Base-by-base conservation (phyloP, 2,113 vertebrate species). In the Romanogobio albipinnatus region DNA sequence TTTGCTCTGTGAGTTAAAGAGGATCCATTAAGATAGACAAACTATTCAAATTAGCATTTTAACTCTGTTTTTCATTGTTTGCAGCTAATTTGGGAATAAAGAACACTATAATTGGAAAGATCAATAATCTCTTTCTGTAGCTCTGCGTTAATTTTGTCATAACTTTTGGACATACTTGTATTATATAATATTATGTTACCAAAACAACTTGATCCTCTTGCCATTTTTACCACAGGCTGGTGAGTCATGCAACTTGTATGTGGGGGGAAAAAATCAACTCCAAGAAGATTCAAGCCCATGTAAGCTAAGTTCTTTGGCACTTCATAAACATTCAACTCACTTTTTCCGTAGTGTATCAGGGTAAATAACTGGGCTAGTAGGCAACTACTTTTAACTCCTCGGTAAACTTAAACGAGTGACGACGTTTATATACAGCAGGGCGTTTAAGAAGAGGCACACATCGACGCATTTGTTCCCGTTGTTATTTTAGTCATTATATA, bases 161-260 rank as follows among this genome's bases (percentile, higher is more conserved):
- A 33, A 8, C n/a, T 33, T 11, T 70, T 43, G 9, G 4, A 43
- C 19, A 22, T 11, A 10, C 17, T 22, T 70, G 5, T 22, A 43
- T 7, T 39, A 36, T 36, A 39, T 19, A 10, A 22, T 22, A 9
- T 68, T 36, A 19, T 11, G 15, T 36, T 66, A 66, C 14, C 5
- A 66, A 66, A 8, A 66, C 49, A 19, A 56, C 8, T 26, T 49
- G 5, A 11, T 73, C 10, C 39, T 47, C 70, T 24, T 24, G 70
- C n/a, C 36, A 78, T 78, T 39, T 19, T 9, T 14, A 33, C 36
- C 22, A 43, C 4, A n/a, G 1, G 22, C 14, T 59, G 56, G 56
- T 78, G 76, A 78, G 53, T 78, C 76, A 78, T 78, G 76, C 36
- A 9, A 9, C 15, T 53, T 77, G 29, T n/a, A 61, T 78, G 51